These are phyloP conservation scores for Coelopa pilipes DNA, from an alignment of 2,888 invertebrate genomes.

Conservation along the genomic window DNA sequence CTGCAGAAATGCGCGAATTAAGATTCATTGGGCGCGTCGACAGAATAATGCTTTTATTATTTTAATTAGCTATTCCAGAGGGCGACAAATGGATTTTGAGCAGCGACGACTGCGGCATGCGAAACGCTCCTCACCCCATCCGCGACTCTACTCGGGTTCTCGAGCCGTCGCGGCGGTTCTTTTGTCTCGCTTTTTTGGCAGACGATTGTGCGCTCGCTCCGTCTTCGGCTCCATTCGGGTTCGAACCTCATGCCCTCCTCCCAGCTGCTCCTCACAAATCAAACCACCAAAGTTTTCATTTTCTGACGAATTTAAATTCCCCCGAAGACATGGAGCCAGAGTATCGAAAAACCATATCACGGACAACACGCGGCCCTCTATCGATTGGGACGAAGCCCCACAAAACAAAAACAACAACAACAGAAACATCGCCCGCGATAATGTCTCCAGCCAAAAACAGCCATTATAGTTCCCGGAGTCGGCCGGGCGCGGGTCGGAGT, in stretches of 20 bases:
- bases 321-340: neutral
- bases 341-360: constrained; percentile 20
- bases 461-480: too few species aligned
- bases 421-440: neutral
- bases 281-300: too few species aligned
- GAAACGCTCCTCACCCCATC: neutral
- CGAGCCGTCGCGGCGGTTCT: neutral
- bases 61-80: constrained; percentile 57
- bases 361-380: neutral
- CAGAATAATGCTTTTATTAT: constrained; percentile 55
- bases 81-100: neutral
- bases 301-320: constrained; percentile 2
- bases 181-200: neutral
- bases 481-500: neutral
- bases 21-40: neutral
- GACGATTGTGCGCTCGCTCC: too few species aligned
- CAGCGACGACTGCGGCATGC: neutral
- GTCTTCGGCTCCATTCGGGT: too few species aligned
- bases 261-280: too few species aligned
- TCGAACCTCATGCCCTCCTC: too few species aligned
- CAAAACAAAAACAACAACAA: neutral
- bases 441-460: too few species aligned
- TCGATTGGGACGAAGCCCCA: neutral
- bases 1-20: neutral
- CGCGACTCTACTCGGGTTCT: too few species aligned